Evolutionary conservation across 2,888 invertebrate genomes (phyloP).

Genomic region (Leptinotarsa haldemani): DNA sequence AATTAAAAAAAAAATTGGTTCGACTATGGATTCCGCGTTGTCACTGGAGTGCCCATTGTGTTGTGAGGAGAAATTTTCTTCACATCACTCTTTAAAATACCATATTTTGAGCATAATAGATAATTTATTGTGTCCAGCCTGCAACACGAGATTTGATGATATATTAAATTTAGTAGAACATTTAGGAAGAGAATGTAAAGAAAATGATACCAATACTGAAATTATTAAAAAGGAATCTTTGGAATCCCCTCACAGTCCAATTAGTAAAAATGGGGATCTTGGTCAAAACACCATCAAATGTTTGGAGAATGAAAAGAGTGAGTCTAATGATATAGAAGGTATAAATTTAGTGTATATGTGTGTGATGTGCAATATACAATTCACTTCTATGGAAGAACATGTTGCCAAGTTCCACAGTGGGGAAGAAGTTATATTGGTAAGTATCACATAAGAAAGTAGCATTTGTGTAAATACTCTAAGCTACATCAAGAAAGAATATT

Average conservation of each 20-base stretch:
- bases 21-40: constrained; percentile 67
- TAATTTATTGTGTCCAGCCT: constrained; percentile 73
- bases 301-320: constrained; percentile 24
- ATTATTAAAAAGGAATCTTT: not conserved
- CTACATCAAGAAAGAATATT: too few relatives aligned
- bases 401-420: constrained; percentile 75
- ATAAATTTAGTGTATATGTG: constrained; percentile 70
- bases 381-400: constrained; percentile 74
- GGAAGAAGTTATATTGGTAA: constrained; percentile 74
- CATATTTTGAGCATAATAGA: constrained; percentile 70
- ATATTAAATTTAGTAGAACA: constrained; percentile 71
- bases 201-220: constrained; percentile 29
- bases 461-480: not conserved
- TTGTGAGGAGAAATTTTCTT: constrained; percentile 73
- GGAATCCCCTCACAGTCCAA: not conserved
- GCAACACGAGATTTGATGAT: constrained; percentile 69
- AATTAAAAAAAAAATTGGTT: not conserved
- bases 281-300: not conserved
- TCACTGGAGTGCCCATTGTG: constrained; percentile 73
- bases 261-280: constrained; percentile 15
- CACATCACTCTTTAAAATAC: constrained; percentile 68
- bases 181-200: constrained; percentile 63
- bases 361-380: constrained; percentile 74
- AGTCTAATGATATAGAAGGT: constrained; percentile 38
- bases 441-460: constrained; percentile 6